Evolutionary conservation across 2,797 vertebrate genomes (phyloP).

Genomic region (Discoglossus pictus): DNA sequence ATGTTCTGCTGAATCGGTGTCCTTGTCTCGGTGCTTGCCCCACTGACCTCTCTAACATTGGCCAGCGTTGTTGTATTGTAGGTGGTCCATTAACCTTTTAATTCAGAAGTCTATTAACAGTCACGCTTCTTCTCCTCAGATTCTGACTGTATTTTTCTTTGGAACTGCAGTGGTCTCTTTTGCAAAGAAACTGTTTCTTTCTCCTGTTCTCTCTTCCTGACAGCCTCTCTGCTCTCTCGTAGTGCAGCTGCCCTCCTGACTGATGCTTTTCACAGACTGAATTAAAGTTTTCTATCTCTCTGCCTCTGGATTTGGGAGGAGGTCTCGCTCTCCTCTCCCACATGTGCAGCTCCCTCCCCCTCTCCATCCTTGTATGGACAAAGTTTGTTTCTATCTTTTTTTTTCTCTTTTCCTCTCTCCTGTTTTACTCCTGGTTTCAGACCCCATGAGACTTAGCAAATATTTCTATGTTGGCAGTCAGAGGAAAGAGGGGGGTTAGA

Average conservation of each 20-base stretch:
- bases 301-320: conserved; percentile 36
- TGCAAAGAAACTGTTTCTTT: not conserved
- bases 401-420: conserved; percentile 28
- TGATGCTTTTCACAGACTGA: conserved; percentile 34
- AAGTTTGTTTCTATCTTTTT: conserved; percentile 49
- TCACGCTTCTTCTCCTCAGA: too few relatives aligned
- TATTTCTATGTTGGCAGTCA: conserved; percentile 40
- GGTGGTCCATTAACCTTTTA: too few relatives aligned
- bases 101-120: too few relatives aligned
- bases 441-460: conserved; percentile 44
- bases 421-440: conserved; percentile 42
- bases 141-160: too few relatives aligned
- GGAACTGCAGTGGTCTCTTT: too few relatives aligned
- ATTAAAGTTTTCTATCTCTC: conserved; percentile 17
- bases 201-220: too few relatives aligned
- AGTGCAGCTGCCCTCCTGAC: conserved; percentile 7
- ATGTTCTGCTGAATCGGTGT: too few relatives aligned
- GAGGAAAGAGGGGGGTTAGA: conserved; percentile 27
- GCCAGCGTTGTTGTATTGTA: not conserved
- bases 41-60: not conserved
- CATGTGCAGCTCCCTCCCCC: conserved; percentile 35
- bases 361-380: conserved; percentile 50
- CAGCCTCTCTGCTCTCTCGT: not conserved
- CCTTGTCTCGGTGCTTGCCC: not conserved
- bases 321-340: conserved; percentile 42